These are phyloP conservation scores for Mesembrinibis cayennensis DNA, from an alignment of 2,113 vertebrate genomes.

Conservation along the genomic window DNA sequence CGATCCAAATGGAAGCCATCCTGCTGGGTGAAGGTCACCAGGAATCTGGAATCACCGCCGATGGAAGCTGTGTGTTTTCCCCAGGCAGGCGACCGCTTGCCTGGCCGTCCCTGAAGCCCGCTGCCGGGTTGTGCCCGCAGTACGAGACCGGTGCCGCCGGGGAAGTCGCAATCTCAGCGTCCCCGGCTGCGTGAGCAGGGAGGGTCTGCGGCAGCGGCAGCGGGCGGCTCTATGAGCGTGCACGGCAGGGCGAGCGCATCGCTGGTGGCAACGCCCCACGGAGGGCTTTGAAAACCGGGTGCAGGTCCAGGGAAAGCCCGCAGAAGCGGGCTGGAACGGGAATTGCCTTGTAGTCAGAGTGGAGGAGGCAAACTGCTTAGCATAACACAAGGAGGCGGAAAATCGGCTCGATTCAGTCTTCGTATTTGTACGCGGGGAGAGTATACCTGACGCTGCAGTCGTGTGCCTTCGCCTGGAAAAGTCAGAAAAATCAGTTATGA, in stretches of 20 bases:
- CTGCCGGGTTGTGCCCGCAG: fast-evolving
- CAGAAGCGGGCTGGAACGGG: not conserved
- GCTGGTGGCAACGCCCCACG: fast-evolving
- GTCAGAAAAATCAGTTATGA: not conserved
- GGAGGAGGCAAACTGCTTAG: not conserved
- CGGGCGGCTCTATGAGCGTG: fast-evolving
- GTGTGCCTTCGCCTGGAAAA: not conserved
- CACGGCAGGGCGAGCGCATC: not conserved
- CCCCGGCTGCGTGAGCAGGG: not conserved
- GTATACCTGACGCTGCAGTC: fast-evolving
- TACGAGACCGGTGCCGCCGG: fast-evolving
- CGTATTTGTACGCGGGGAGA: fast-evolving
- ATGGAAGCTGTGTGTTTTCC: not conserved
- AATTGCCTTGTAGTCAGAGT: too few relatives aligned
- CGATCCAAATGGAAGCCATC: too few relatives aligned
- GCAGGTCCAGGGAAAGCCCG: not conserved
- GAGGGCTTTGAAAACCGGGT: not conserved
- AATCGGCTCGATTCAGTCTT: not conserved
- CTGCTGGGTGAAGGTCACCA: not conserved
- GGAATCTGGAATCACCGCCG: too few relatives aligned
- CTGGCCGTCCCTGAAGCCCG: too few relatives aligned
- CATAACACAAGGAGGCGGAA: not conserved
- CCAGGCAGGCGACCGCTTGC: not conserved
- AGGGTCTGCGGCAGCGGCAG: not conserved
- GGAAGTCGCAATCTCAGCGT: fast-evolving